Conservation (phyloP, 2,797 vertebrate species). For the Phylloscopus collybita region DNA sequence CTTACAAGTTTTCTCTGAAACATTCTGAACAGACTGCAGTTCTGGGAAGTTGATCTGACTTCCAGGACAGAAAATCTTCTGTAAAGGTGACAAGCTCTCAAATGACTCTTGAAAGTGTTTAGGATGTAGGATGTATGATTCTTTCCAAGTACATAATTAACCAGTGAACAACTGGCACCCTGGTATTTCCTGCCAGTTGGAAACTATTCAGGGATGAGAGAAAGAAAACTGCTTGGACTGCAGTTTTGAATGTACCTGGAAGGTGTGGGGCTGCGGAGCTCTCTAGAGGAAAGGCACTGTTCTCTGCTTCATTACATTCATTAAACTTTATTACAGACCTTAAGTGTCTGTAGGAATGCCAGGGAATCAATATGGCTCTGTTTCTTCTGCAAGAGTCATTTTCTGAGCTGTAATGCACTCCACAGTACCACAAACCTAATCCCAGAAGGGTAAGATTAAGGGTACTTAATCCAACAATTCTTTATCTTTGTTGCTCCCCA, state of each 20-base stretch:
- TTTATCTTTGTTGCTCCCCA: background rate
- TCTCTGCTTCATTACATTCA: constrained; percentile 48
- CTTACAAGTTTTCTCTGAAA: background rate
- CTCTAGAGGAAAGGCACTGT: background rate
- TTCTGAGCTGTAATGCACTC: constrained; percentile 9
- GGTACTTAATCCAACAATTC: constrained; percentile 1
- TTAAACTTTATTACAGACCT: constrained; percentile 45
- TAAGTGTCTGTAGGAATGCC: background rate
- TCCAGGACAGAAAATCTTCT: background rate
- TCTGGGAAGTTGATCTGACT: background rate
- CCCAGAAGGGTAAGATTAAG: background rate
- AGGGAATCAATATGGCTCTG: background rate
- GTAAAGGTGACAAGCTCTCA: background rate
- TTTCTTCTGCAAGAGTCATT: background rate
- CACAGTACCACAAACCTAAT: background rate
- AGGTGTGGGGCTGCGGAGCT: background rate
- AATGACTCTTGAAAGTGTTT: background rate
- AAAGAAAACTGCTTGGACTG: background rate
- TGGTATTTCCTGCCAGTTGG: background rate
- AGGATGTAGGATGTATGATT: background rate
- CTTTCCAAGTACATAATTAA: constrained; percentile 15
- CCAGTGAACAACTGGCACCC: background rate
- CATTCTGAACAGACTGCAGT: background rate
- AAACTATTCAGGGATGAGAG: background rate
- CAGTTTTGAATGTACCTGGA: background rate